A percentile compares a stretch with the other conserved stretches of the same genome.
Evolutionary conservation across 2,888 invertebrate genomes (phyloP).

Genomic region (Pycnomerus fuliginosus): DNA sequence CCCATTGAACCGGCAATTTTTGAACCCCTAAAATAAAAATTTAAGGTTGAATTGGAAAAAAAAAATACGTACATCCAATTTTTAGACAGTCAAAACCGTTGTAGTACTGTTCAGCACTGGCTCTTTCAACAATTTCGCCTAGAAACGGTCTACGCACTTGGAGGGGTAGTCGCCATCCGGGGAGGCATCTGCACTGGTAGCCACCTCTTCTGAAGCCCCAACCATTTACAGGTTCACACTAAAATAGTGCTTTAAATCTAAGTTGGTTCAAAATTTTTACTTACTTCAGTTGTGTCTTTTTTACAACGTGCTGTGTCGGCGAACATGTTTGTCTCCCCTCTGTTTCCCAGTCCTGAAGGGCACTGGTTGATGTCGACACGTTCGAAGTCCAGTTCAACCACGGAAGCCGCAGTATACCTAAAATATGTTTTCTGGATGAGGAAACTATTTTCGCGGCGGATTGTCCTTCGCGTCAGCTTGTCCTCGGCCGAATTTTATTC

Average conservation of each 20-base stretch:
- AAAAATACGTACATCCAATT: slow-evolving; percentile 73
- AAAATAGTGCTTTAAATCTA: slow-evolving; percentile 11
- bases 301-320: slow-evolving; percentile 89
- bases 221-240: slow-evolving; percentile 95
- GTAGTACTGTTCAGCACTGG: slow-evolving; percentile 90
- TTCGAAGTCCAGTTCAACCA: slow-evolving; percentile 95
- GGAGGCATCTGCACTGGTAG: slow-evolving; percentile 91
- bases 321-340: slow-evolving; percentile 82
- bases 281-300: slow-evolving; percentile 82
- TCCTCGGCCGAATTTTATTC: no score
- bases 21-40: slow-evolving; percentile 69
- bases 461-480: no score
- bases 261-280: slow-evolving; percentile 7
- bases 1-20: slow-evolving; percentile 81
- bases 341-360: slow-evolving; percentile 83
- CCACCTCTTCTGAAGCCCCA: slow-evolving; percentile 96
- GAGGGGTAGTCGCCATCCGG: slow-evolving; percentile 83
- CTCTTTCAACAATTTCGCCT: slow-evolving; percentile 91
- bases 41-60: neutral
- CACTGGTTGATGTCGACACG: slow-evolving; percentile 97
- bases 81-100: slow-evolving; percentile 87
- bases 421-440: no score
- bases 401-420: slow-evolving; percentile 88
- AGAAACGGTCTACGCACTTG: slow-evolving; percentile 87
- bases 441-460: no score